Conservation (phyloP, 92 coral and sea anemone genomes). For the Epizoanthus scotinus region DNA sequence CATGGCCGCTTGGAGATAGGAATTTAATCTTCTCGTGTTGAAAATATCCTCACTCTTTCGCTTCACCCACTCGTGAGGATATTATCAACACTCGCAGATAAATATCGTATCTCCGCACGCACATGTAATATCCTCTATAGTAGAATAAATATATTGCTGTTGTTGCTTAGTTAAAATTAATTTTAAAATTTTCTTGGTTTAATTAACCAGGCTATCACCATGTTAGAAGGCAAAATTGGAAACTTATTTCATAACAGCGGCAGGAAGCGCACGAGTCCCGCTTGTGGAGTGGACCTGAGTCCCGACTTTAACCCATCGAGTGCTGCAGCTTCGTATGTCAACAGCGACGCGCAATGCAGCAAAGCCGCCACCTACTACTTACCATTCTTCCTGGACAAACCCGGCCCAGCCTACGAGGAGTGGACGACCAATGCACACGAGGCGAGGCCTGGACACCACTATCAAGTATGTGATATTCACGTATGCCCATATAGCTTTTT, state of each 20-base stretch:
- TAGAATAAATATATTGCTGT: too few species aligned
- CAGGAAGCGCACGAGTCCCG: slow-evolving; percentile 31
- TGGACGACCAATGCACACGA: slow-evolving; percentile 40
- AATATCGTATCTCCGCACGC: too few species aligned
- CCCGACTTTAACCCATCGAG: slow-evolving; percentile 26
- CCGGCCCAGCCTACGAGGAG: slow-evolving; percentile 40
- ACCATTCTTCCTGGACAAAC: slow-evolving; percentile 33
- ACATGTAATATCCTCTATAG: too few species aligned
- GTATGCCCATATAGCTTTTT: too few species aligned
- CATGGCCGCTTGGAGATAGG: too few species aligned
- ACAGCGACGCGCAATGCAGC: slow-evolving; percentile 1
- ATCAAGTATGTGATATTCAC: neutral
- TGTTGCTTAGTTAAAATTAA: neutral
- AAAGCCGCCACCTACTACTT: neutral
- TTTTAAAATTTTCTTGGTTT: neutral
- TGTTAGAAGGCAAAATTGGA: slow-evolving; percentile 21
- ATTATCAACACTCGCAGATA: too few species aligned
- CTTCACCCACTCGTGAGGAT: too few species aligned
- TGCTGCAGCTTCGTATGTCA: slow-evolving; percentile 12
- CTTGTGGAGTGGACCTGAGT: slow-evolving; percentile 9
- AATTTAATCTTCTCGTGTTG: too few species aligned
- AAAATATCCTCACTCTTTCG: too few species aligned
- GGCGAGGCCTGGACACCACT: slow-evolving; percentile 45
- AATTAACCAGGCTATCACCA: slow-evolving; percentile 5
- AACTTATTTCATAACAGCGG: slow-evolving; percentile 29